Evolutionary conservation across 2,113 vertebrate species (phyloP).

Genomic region (Syrrhaptes paradoxus): DNA sequence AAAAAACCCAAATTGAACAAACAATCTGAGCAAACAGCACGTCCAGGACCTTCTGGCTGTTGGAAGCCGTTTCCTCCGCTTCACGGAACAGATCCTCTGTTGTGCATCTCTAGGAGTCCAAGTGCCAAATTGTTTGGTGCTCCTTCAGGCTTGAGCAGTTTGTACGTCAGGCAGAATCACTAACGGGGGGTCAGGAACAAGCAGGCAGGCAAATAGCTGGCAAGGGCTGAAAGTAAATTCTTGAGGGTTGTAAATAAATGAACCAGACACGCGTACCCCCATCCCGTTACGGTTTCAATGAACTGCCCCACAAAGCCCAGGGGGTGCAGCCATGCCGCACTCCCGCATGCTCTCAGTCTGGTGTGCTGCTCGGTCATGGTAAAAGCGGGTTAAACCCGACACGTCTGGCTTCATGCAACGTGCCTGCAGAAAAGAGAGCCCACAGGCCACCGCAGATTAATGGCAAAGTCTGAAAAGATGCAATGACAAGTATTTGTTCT

Average conservation of each 20-base stretch:
- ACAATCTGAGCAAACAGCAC: not conserved
- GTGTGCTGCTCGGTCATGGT: not conserved
- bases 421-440: not conserved
- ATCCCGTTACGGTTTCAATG: constrained; percentile 33
- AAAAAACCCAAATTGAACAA: not conserved
- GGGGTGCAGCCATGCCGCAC: not conserved
- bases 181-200: not conserved
- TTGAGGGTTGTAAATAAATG: not conserved
- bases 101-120: not conserved
- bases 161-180: not conserved
- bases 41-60: not conserved
- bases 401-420: accelerated
- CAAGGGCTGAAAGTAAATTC: constrained; percentile 27
- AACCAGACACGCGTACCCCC: not conserved
- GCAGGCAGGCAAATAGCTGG: constrained; percentile 20
- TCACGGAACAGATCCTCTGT: not conserved
- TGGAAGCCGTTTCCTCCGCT: not conserved
- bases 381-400: not conserved
- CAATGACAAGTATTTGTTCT: not conserved
- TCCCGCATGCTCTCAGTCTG: not conserved
- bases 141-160: not conserved
- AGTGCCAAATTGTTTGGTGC: not conserved
- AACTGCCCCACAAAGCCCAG: not conserved
- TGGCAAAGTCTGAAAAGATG: not conserved
- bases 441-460: not conserved